Base-by-base conservation (phyloP, 2,888 invertebrate species). In the Drepana falcataria region DNA sequence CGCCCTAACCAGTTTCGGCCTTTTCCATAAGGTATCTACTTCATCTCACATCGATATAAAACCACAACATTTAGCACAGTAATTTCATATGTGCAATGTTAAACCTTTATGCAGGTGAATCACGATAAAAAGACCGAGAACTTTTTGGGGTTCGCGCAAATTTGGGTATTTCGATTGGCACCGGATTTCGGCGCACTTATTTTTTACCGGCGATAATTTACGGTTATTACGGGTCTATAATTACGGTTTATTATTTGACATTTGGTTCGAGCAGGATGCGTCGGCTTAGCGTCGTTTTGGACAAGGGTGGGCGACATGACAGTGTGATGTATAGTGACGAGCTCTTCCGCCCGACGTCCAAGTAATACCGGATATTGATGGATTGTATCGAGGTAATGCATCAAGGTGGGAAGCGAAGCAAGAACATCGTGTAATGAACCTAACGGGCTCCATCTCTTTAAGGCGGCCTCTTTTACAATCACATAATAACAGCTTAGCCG, bases 31-130 rank as follows among this genome's bases (percentile, higher is more conserved):
- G 66, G 64, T 79, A 79, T 81, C 81, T 63, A 69, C 55, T 60
- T 68, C 61, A 81, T 80, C 79, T 75, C 65, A 59, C 73, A 77
- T 77, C 74, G 71, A 77, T 77, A 73, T 71, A 75, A 76, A 77
- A 71, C 65, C 65, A 58, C 63, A 63, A 63, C 65, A 67, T 71
- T 73, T 72, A 70, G 73, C 66, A 75, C 75, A 74, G 69, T 71
- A 67, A 71, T 71, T 71, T 69, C 58, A 63, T 69, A 65, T 69
- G 66, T 65, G 64, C 61, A 68, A 64, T 66, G 68, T 63, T 68
- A 68, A 64, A 66, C 66, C 60, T 57, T 55, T 59, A 59, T 59
- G 68, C 67, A 69, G 55, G 58, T 61, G 64, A 68, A 64, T 68
- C 70, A 66, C 66, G 64, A 64, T 65, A 63, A 60, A 68, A 69